phyloP scores from a whole-genome alignment of 2,113 vertebrate genomes.

The Entomyzon cyanotis region DNA sequence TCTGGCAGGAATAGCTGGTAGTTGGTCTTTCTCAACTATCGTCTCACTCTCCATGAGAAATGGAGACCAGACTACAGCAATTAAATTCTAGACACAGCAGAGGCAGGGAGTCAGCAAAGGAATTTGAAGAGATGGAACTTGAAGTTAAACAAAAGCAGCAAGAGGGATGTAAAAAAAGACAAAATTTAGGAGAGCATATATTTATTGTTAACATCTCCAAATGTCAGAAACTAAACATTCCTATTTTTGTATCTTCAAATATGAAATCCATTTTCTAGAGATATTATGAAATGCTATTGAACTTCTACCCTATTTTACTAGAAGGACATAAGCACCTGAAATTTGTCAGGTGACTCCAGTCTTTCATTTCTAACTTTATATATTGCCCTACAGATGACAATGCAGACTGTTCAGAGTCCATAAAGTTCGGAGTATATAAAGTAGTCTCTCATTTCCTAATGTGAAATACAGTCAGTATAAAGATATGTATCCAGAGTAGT shows the following conservation, averaged over 20 bases:
- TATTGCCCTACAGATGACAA: not conserved
- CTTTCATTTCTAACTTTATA: not conserved
- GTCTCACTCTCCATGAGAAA: not conserved
- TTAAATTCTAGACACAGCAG: not conserved
- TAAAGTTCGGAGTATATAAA: not conserved
- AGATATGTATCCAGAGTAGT: fast-evolving
- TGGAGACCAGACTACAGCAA: not conserved
- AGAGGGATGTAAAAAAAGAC: not conserved
- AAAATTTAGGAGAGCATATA: not conserved
- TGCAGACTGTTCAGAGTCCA: not conserved
- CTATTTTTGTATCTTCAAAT: not conserved
- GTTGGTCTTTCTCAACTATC: not conserved
- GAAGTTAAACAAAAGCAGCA: not conserved
- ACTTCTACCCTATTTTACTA: not conserved
- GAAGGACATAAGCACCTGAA: not conserved
- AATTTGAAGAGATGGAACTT: not conserved
- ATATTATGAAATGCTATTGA: not conserved
- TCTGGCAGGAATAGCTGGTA: not conserved
- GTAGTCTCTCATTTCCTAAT: not conserved
- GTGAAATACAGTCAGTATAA: not conserved
- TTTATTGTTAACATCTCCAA: not conserved
- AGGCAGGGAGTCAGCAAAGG: not conserved
- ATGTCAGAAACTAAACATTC: not conserved
- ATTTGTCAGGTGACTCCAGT: not conserved
- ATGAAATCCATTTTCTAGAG: not conserved